Evolutionary conservation across 2,797 vertebrate genomes (phyloP).

Genomic region (Myiothlypis chrysogaster): DNA sequence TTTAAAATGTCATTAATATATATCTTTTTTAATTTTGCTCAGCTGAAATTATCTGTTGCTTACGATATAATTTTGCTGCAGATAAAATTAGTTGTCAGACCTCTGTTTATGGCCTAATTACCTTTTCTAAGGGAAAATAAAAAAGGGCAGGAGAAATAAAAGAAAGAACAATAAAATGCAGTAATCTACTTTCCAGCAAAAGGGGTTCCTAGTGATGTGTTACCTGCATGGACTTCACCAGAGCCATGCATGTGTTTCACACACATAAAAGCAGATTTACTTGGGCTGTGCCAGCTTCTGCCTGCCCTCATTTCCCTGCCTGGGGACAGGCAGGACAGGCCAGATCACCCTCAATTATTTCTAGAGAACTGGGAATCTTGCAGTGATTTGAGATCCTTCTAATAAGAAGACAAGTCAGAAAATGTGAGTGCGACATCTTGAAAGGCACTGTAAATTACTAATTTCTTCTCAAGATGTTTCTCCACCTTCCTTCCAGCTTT

Average conservation of each 20-base stretch:
- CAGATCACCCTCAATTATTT: background rate
- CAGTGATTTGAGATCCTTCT: background rate
- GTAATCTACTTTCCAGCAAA: background rate
- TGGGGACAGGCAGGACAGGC: background rate
- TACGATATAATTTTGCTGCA: slow-evolving; percentile 68
- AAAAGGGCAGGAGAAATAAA: slow-evolving; percentile 10
- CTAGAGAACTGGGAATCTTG: background rate
- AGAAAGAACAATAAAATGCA: slow-evolving; percentile 60
- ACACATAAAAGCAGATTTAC: background rate
- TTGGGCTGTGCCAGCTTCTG: background rate
- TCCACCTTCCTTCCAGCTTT: background rate
- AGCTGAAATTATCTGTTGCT: slow-evolving; percentile 65
- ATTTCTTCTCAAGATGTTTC: background rate
- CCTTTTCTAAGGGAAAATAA: slow-evolving; percentile 37
- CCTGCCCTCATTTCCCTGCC: background rate
- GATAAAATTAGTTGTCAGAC: slow-evolving; percentile 76
- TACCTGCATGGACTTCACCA: background rate
- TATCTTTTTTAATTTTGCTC: slow-evolving; percentile 67
- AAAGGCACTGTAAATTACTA: background rate
- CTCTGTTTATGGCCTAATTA: slow-evolving; percentile 78
- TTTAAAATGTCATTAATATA: slow-evolving; percentile 68
- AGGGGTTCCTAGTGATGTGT: background rate
- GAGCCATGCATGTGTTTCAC: accelerated
- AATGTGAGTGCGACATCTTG: background rate
- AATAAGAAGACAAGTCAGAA: background rate